Conservation (phyloP, 1,140 invertebrate genomes). For the Atta texana region DNA sequence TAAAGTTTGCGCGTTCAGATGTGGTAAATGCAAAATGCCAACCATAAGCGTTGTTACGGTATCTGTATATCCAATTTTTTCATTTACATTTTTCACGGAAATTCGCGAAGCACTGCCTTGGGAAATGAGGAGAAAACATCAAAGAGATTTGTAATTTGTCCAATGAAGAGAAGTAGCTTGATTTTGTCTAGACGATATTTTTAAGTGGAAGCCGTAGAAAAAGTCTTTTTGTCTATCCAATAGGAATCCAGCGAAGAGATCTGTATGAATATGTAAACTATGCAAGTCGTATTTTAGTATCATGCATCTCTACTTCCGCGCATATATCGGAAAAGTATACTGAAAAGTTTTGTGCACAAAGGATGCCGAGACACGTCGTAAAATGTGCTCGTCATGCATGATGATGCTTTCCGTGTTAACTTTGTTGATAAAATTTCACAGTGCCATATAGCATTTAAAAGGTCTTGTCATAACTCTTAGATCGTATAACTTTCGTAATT, state of each 20-base stretch:
- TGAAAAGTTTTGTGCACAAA: constrained; percentile 46
- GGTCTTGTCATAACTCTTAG: constrained; percentile 22
- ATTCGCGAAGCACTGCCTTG: neutral
- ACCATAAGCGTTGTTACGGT: too few species aligned
- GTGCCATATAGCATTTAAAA: constrained; percentile 41
- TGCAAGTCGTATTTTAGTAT: constrained; percentile 48
- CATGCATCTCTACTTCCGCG: neutral
- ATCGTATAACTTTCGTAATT: constrained; percentile 10
- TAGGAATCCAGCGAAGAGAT: neutral
- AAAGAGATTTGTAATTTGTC: neutral
- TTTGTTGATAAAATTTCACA: constrained; percentile 53
- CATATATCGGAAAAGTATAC: constrained; percentile 32
- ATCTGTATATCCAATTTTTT: neutral
- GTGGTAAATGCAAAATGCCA: too few species aligned
- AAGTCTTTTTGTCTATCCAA: constrained; percentile 9
- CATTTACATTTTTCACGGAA: neutral
- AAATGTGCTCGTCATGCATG: neutral
- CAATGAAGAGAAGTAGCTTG: neutral
- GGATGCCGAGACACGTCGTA: constrained; percentile 30
- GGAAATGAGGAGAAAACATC: neutral
- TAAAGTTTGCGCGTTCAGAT: too few species aligned
- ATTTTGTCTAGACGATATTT: constrained; percentile 24
- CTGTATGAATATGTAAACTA: constrained; percentile 28
- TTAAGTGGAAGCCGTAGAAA: constrained; percentile 16
- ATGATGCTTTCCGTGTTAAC: constrained; percentile 1